Base-by-base conservation (phyloP, 2,113 vertebrate genomes). In the Apeltes quadracus region DNA sequence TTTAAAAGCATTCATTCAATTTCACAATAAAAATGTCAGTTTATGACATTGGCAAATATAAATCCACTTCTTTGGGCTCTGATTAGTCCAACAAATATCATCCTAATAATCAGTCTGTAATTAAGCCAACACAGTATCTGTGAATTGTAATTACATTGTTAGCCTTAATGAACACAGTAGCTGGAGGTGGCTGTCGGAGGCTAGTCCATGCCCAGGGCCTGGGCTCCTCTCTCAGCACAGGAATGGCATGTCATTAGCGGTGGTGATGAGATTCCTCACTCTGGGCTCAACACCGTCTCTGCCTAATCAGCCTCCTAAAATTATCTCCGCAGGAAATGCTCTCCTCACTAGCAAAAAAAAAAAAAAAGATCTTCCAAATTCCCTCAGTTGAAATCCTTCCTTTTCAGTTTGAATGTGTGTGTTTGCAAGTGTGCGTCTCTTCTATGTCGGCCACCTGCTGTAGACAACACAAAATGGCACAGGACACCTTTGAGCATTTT, bases 181-280 rank as follows among this genome's bases (percentile, higher is more conserved):
- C 78, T 85, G 74, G 90, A 90, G 85, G 84, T 90, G 83, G 75
- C 85, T 86, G 91, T 87, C 87, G 86, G 83, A 80, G 86, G 87
- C 87, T 79, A 79, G 87, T 88, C 88, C 86, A 76, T 82, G 88
- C 88, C 86, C 86, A 83, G 84, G 84, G 88, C 89, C 71, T 7
- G 68, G 76, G 80, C 88, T 89, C 80, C 38, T 82, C 80, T 85
- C 86, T 84, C 85, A 84, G 87, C 82, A 75, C 88, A 92, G 88
- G 86, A 89, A 93, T 90, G 87, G 88, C 84, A 88, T 82, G 89
- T 92, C 91, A 93, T 94, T 92, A 93, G 88, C 68, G 75, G 75
- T 71, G 76, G 81, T 91, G 90, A 91, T 91, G 89, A 86, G 83
- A 84, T 91, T 89, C 86, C 87, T 91, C 86, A 90, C 88, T 88